Base-by-base conservation (phyloP, 2,888 invertebrate species). In the Tribolium freemani region DNA sequence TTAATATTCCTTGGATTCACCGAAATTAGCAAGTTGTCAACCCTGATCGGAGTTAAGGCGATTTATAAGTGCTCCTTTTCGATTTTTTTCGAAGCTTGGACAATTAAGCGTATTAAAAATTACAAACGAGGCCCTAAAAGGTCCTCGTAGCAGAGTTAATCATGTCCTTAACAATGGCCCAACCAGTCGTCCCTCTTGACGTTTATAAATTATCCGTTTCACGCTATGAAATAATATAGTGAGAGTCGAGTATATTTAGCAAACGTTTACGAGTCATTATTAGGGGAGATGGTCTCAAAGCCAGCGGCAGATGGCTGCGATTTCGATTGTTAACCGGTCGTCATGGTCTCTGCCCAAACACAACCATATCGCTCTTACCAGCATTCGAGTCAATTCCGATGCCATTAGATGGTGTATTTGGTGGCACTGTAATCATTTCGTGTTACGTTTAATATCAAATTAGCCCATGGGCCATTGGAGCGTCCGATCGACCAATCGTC, bases 381-480 rank as follows among this genome's bases (percentile, higher is more conserved):
- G 63, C 67, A 79, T 81, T 67, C 78, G 77, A 78, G 81, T 81
- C 84, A 64, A 75, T 45, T 45, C 8, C 71, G 67, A 70, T 16
- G 0, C 26, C 26, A 9, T 58, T 45, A 53, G 64, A 16, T 31
- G 16, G 51, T 67, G 38, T 50, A 51, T 54, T 69, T 70, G 56
- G 69, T 71, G 68, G 61, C 73, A 69, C 76, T 78, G 71, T 53
- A 76, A 78, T 79, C 77, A 77, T 74, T 78, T 79, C 74, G 66
- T 82, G 84, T 63, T 76, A 80, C 79, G 80, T 84, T 86, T 86
- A 86, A 85, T 85, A 85, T 85, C 86, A 85, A 86, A 86, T 86
- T 86, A 86, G 85, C 81, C 77, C 81, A 84, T 83, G 83, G 83
- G 83, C 83, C 84, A 84, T 84, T 84, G 82, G 46, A 61, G 31